These are phyloP conservation scores for Chrosomus eos DNA, from an alignment of 2,797 vertebrate genomes.

Conservation along the genomic window DNA sequence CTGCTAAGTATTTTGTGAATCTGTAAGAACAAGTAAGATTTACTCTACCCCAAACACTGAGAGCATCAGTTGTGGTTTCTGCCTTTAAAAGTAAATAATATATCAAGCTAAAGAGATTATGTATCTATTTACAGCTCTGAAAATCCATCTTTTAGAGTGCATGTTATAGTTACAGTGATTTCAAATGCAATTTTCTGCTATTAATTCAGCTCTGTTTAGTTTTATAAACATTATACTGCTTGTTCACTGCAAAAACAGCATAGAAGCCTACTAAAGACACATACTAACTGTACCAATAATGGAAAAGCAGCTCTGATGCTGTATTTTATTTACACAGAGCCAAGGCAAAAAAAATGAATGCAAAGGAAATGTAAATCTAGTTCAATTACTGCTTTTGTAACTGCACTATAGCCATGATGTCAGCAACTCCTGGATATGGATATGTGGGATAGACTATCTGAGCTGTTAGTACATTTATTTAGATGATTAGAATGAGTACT, in stretches of 20 bases:
- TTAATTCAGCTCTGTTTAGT: neutral
- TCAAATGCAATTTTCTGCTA: neutral
- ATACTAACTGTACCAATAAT: neutral
- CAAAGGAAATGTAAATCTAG: neutral
- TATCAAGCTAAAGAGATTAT: constrained; percentile 10
- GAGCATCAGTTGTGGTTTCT: constrained; percentile 14
- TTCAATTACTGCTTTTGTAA: neutral
- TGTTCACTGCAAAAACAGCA: neutral
- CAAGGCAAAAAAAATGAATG: neutral
- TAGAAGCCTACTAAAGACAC: neutral
- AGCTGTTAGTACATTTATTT: constrained; percentile 3
- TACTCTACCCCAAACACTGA: constrained; percentile 1
- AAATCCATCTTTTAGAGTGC: neutral
- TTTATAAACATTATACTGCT: neutral
- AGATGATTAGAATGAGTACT: constrained; percentile 27
- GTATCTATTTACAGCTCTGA: neutral
- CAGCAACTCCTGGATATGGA: constrained; percentile 8
- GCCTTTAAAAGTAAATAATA: constrained; percentile 2
- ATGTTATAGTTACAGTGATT: neutral
- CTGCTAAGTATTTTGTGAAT: constrained; percentile 19
- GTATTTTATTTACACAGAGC: neutral
- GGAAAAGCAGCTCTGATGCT: neutral
- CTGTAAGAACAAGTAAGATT: constrained; percentile 19
- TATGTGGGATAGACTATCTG: neutral
- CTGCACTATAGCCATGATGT: neutral